phyloP scores from a whole-genome alignment of 2,888 invertebrate species.

The Drosophila bunnanda region DNA sequence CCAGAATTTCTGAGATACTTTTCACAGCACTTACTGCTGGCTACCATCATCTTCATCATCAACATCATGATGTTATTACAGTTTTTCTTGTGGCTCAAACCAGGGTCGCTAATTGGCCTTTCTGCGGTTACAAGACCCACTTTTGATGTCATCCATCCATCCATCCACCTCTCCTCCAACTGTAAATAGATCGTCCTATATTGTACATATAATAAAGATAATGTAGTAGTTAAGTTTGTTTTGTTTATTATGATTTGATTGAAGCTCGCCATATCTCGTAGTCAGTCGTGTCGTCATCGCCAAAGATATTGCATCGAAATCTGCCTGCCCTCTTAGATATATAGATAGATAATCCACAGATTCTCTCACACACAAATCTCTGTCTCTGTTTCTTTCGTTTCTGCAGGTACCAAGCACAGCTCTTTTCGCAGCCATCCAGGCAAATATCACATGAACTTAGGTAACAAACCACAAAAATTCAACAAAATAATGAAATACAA shows the following conservation, averaged over 20 bases:
- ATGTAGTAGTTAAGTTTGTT: conserved; percentile 31
- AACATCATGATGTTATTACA: conserved; percentile 25
- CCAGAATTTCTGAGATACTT: conserved; percentile 26
- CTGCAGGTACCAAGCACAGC: conserved; percentile 83
- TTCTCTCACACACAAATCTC: conserved; percentile 42
- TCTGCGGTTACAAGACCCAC: conserved; percentile 38
- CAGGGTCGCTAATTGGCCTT: conserved; percentile 62
- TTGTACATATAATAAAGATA: conserved; percentile 15
- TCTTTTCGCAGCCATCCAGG: conserved; percentile 83
- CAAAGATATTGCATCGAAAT: conserved; percentile 19
- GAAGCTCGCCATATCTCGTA: conserved; percentile 6
- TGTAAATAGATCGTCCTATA: conserved; percentile 62
- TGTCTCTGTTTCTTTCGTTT: conserved; percentile 52
- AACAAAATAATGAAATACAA: conserved; percentile 18
- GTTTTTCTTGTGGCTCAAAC: conserved; percentile 27
- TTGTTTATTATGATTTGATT: conserved; percentile 12
- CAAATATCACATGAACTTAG: conserved; percentile 84
- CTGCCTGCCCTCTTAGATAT: conserved; percentile 25
- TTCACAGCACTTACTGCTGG: conserved; percentile 55
- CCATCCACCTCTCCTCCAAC: conserved; percentile 48
- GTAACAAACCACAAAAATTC: conserved; percentile 68
- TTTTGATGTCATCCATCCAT: conserved; percentile 56
- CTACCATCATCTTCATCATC: neutral
- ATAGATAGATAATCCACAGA: conserved; percentile 18
- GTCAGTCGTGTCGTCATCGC: conserved; percentile 14